Base-by-base conservation (phyloP, 2,888 invertebrate species). In the Dioctria rufipes region DNA sequence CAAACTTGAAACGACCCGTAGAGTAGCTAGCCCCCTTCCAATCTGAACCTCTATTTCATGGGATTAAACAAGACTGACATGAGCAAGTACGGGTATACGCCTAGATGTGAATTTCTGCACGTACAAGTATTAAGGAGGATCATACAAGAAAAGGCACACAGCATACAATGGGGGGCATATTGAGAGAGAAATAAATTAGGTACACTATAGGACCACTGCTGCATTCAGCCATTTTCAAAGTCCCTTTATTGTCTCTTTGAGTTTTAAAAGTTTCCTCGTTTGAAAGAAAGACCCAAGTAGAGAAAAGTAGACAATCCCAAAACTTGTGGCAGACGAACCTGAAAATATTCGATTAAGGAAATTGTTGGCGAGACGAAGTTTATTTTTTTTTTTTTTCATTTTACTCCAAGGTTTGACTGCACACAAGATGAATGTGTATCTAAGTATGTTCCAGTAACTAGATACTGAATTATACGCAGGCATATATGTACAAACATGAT, bases 301-400 rank as follows among this genome's bases (percentile, higher is more conserved):
- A 25, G 25, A 49, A 77, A 77, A 61, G 61, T 63, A 77, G 77
- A 77, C 77, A 77, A 77, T 77, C 39, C 61, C 49, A 39, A 63
- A 63, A 63, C 63, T 77, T 63, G 63, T 61, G 49, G 77, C 77
- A 77, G 77, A 77, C 77, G 77, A 77, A 77, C 77, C 77, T 77
- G 77, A 77, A 77, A 77, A 77, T 77, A 77, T 77, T 77, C 77
- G 77, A 77, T 77, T 77, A 77, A 77, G 77, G 77, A 77, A 77
- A 77, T 77, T 77, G 77, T 77, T 77, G 77, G 77, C 77, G 61
- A 77, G 77, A 77, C 77, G 54, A 46, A 63, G 49, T 77, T 63
- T 63, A 60, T 11, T 60, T 60, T 60, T 60, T n/a, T 60, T 6
- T 60, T 13, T 60, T 60, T 25, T 2, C 25, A 25, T 25, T 25